Conservation (phyloP, 2,888 invertebrate species). For the Zygaena filipendulae region DNA sequence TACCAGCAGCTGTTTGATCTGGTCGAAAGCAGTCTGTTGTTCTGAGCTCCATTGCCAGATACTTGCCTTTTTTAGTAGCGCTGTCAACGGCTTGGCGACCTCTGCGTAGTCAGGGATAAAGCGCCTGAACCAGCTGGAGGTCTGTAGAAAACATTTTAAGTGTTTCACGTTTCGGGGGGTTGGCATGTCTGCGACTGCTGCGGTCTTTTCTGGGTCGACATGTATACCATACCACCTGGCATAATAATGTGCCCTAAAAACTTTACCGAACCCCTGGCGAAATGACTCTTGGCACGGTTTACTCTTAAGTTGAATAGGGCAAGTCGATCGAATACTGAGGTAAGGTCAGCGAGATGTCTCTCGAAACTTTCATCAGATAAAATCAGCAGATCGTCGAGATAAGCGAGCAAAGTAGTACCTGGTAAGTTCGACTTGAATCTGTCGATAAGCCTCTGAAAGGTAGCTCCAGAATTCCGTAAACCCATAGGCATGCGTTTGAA, state of each 20-base stretch:
- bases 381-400: conserved; percentile 15
- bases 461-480: conserved; percentile 17
- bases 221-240: conserved; percentile 18
- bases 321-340: conserved; percentile 18
- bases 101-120: conserved; percentile 18
- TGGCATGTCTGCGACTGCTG: conserved; percentile 19
- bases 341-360: conserved; percentile 21
- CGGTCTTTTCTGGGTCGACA: conserved; percentile 22
- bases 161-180: conserved; percentile 17
- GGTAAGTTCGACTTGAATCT: conserved; percentile 13
- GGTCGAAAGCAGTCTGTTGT: not conserved
- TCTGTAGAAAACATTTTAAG: conserved; percentile 18
- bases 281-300: too few species aligned
- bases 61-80: conserved; percentile 12
- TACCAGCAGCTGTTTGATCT: not conserved
- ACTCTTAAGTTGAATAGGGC: too few species aligned
- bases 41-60: conserved; percentile 10
- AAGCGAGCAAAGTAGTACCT: conserved; percentile 8
- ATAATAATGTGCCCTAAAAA: conserved; percentile 25
- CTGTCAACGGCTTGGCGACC: conserved; percentile 17
- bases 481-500: conserved; percentile 21
- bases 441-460: conserved; percentile 20
- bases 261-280: too few species aligned
- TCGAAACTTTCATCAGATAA: conserved; percentile 19
- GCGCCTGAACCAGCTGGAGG: conserved; percentile 21